A percentile compares a stretch with the other conserved stretches of the same genome.
These are phyloP conservation scores for Martes flavigula DNA, from an alignment of 2,797 vertebrate genomes.

Conservation along the genomic window DNA sequence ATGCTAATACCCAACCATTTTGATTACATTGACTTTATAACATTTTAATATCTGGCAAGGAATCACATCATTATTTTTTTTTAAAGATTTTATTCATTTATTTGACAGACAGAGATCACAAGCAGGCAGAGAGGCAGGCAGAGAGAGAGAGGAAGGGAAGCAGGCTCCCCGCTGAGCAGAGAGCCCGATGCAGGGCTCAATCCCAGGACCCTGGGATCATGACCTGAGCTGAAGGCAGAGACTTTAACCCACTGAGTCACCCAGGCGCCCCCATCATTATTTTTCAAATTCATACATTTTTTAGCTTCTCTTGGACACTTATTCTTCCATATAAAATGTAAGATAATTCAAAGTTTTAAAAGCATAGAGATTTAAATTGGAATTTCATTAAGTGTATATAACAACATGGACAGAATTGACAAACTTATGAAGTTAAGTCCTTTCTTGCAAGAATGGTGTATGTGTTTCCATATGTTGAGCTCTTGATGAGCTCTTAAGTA, in stretches of 20 bases:
- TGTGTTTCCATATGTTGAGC: neutral
- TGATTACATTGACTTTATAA: slow-evolving; percentile 2
- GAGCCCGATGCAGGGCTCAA: no score
- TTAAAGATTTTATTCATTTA: no score
- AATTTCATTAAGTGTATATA: slow-evolving; percentile 44
- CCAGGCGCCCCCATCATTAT: no score
- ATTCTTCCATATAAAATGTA: slow-evolving; percentile 39
- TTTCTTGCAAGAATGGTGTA: neutral
- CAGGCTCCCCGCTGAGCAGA: no score
- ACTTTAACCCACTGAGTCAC: no score
- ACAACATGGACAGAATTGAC: slow-evolving; percentile 31
- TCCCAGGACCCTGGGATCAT: no score
- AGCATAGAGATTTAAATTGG: slow-evolving; percentile 4
- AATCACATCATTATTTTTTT: slow-evolving; percentile 52
- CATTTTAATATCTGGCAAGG: slow-evolving; percentile 27
- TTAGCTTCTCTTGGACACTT: slow-evolving; percentile 36
- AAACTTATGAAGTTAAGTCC: neutral
- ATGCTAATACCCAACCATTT: neutral
- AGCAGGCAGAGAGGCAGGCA: no score
- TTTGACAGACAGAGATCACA: no score
- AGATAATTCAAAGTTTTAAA: slow-evolving; percentile 47
- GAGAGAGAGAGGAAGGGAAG: no score
- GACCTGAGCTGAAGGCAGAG: no score
- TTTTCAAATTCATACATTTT: slow-evolving; percentile 50
- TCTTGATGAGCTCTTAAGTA: neutral